phyloP scores from a whole-genome alignment of 2,113 vertebrate species.

The Galemys pyrenaicus region DNA sequence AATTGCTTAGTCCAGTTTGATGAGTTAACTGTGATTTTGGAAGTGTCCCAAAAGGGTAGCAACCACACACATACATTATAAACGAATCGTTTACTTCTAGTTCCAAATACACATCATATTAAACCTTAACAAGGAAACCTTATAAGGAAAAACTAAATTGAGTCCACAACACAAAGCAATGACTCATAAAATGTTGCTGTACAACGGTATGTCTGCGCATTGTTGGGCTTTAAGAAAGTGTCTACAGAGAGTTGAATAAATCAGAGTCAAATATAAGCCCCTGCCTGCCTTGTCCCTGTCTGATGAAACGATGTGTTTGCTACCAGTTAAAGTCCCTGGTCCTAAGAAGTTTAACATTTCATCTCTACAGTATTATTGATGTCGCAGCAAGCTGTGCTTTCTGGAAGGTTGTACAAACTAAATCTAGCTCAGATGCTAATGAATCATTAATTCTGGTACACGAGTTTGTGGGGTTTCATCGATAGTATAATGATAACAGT shows the following conservation, averaged over 20 bases:
- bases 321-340: background rate
- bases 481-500: background rate
- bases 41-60: background rate
- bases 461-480: slow-evolving; percentile 9
- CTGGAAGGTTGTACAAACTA: slow-evolving; percentile 28
- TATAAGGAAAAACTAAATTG: background rate
- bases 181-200: background rate
- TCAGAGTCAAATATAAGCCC: background rate
- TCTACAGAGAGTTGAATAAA: background rate
- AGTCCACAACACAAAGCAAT: slow-evolving; percentile 21
- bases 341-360: slow-evolving; percentile 33
- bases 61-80: background rate
- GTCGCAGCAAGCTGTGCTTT: background rate
- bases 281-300: background rate
- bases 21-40: slow-evolving; percentile 29
- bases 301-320: background rate
- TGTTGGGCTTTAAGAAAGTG: background rate
- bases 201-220: background rate
- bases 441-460: background rate
- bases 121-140: background rate
- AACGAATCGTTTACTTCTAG: background rate
- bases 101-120: background rate
- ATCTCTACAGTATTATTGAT: background rate
- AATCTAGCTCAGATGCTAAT: slow-evolving; percentile 28
- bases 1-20: background rate